Base-by-base conservation (phyloP, 2,888 invertebrate species). In the Taphrorychus bicolor region DNA sequence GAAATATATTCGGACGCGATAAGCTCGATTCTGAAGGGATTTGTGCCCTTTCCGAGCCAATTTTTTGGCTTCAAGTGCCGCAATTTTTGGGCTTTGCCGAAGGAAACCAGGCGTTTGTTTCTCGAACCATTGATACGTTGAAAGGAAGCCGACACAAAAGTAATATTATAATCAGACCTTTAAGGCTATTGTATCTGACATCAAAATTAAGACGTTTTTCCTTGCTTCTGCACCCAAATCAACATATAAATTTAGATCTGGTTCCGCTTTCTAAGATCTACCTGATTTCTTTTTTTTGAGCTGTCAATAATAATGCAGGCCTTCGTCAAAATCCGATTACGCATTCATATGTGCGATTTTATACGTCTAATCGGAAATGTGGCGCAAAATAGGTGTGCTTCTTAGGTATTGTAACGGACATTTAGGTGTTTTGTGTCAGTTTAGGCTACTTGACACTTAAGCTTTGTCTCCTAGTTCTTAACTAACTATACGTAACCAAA, bases 261-360 rank as follows among this genome's bases (percentile, higher is more conserved):
- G 56, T 21, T 64, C 22, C 17, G 56, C 40, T 22, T 19, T 3
- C 24, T 53, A n/a, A n/a, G n/a, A n/a, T 54, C 52, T 60, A 56
- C 59, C 59, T 66, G 53, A 59, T 48, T 59, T 54, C 16, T 1
- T n/a, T 45, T 17, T 45, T 45, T 45, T 45, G 14, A n/a, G 11
- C 45, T 45, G 45, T 45, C 23, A 32, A 66, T n/a, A n/a, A n/a
- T n/a, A n/a, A n/a, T n/a, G 53, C 59, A 54, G 48, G 24, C 66
- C 65, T 66, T 59, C 59, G 66, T 66, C 56, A 49, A 66, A 60
- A 66, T 66, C 66, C 59, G 66, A 59, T 66, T 66, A 66, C 48
- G 59, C 60, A 60, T 54, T 56, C 66, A 59, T 49, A 66, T 66
- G 59, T 66, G 66, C 54, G 56, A 66, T 66, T 66, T 66, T 66